Evolutionary conservation across 2,113 vertebrate species (phyloP).

Genomic region (Platichthys stellatus): DNA sequence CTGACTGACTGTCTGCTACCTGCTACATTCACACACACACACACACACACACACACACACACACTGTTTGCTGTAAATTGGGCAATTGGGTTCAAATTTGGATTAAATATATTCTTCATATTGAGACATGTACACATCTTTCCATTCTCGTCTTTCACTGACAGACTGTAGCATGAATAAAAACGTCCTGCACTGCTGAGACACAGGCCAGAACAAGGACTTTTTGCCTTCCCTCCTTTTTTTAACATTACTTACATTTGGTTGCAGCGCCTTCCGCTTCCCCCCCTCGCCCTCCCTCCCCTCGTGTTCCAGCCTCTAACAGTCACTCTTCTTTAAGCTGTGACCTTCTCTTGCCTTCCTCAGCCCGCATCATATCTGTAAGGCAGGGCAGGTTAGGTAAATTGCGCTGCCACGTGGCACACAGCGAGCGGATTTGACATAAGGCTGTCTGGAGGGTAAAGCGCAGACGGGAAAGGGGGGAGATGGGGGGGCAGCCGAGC

Average conservation of each 20-base stretch:
- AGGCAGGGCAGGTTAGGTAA: conserved; percentile 49
- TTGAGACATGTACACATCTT: background rate
- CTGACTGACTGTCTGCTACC: conserved; percentile 68
- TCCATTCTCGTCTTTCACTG: background rate
- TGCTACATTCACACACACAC: conserved; percentile 51
- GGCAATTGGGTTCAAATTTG: background rate
- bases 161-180: background rate
- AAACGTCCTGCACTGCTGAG: background rate
- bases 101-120: background rate
- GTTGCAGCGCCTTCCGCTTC: conserved; percentile 8
- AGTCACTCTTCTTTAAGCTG: conserved; percentile 35
- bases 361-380: conserved; percentile 35
- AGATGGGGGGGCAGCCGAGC: conserved; percentile 5
- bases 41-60: background rate
- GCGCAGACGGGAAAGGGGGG: conserved; percentile 32
- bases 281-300: conserved; percentile 3
- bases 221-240: conserved; percentile 20
- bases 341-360: conserved; percentile 59
- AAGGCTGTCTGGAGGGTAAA: conserved; percentile 71
- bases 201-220: conserved; percentile 2
- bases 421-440: conserved; percentile 48
- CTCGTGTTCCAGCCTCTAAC: conserved; percentile 41
- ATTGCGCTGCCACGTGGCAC: conserved; percentile 43
- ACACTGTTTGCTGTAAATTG: background rate
- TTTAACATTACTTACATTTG: conserved; percentile 30